phyloP scores from a whole-genome alignment of 2,113 vertebrate genomes.

The Nothocercus nigrocapillus region DNA sequence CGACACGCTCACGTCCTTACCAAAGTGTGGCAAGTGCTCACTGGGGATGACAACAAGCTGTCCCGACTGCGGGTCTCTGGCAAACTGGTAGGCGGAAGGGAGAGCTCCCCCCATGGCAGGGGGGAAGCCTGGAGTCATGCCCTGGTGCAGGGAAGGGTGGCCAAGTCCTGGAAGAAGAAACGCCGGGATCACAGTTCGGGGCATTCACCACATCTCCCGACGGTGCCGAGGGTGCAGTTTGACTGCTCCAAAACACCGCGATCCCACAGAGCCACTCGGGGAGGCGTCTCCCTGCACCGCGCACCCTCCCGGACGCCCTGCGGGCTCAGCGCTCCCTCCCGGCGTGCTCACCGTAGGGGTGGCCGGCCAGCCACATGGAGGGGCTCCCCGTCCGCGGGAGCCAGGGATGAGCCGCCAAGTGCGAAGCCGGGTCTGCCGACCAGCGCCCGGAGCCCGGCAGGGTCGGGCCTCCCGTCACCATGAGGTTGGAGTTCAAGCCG shows the following conservation, averaged over 20 bases:
- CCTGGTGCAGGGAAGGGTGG: slow-evolving; percentile 91
- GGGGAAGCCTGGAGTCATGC: slow-evolving; percentile 89
- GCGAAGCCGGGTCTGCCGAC: slow-evolving; percentile 87
- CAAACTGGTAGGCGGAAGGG: slow-evolving; percentile 92
- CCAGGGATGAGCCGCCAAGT: slow-evolving; percentile 92
- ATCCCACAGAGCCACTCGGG: neutral
- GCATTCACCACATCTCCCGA: neutral
- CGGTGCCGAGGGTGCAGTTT: accelerated
- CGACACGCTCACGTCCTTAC: slow-evolving; percentile 62
- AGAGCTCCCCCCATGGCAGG: slow-evolving; percentile 88
- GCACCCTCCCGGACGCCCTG: neutral
- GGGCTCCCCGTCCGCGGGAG: slow-evolving; percentile 89
- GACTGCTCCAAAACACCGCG: neutral
- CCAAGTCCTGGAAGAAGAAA: slow-evolving; percentile 83
- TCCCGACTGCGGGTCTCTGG: slow-evolving; percentile 93
- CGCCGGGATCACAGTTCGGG: neutral
- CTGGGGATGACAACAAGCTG: slow-evolving; percentile 95
- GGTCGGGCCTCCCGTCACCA: slow-evolving; percentile 91
- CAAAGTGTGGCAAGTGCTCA: slow-evolving; percentile 93
- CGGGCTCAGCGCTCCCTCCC: neutral
- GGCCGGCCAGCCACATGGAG: slow-evolving; percentile 90
- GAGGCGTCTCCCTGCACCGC: neutral
- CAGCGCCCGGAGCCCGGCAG: slow-evolving; percentile 87
- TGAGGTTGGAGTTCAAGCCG: slow-evolving; percentile 93
- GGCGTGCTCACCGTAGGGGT: slow-evolving; percentile 65